phyloP scores from a whole-genome alignment of 2,113 vertebrate genomes.

The Pampusana beccarii region DNA sequence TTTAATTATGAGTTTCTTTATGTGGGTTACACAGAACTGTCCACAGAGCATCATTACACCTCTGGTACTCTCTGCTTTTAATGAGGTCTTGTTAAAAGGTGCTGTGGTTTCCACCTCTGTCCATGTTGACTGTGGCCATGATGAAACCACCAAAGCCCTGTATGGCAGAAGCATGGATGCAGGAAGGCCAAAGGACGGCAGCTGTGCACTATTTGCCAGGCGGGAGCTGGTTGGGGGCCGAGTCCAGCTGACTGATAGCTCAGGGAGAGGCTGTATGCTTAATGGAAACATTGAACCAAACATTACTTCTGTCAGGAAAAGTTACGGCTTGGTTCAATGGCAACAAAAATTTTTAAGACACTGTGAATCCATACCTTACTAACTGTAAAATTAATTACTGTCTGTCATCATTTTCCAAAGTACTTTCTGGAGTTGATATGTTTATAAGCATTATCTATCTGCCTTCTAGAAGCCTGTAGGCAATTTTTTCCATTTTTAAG shows the following conservation, averaged over 20 bases:
- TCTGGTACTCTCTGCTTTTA: neutral
- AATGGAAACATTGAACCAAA: constrained; percentile 45
- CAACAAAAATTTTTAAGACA: constrained; percentile 57
- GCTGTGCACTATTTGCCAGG: neutral
- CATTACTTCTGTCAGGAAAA: constrained; percentile 52
- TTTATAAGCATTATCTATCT: constrained; percentile 35
- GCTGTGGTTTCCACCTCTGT: neutral
- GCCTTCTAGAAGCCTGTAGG: neutral
- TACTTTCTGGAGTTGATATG: constrained; percentile 50
- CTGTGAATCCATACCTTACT: constrained; percentile 61
- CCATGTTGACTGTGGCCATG: neutral
- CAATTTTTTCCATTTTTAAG: neutral
- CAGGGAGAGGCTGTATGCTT: neutral
- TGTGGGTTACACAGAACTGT: neutral
- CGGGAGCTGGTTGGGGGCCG: neutral
- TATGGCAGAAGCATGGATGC: neutral
- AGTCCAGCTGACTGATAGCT: neutral
- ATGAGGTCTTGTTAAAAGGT: neutral
- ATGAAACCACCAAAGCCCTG: neutral
- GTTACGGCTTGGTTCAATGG: constrained; percentile 56
- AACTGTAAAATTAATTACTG: constrained; percentile 73
- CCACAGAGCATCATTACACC: neutral
- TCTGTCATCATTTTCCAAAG: constrained; percentile 58
- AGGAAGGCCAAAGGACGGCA: neutral
- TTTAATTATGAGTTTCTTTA: neutral